A percentile compares a stretch with the other conserved stretches of the same genome.
These are phyloP conservation scores for Sphenopsis melanotis DNA, from an alignment of 2,797 vertebrate genomes.

Conservation along the genomic window DNA sequence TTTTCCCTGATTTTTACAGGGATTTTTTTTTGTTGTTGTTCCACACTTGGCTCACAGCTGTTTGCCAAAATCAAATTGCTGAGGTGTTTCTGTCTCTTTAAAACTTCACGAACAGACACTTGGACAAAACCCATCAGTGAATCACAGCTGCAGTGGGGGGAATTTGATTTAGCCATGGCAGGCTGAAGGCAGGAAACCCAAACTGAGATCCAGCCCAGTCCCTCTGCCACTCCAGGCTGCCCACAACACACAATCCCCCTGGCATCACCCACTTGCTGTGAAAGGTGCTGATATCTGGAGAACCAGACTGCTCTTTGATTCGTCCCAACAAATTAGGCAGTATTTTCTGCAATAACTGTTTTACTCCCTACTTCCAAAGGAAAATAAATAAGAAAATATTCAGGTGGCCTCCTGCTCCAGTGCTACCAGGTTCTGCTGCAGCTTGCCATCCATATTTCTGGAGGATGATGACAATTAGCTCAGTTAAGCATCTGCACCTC, in stretches of 20 bases:
- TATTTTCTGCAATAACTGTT: background rate
- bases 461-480: background rate
- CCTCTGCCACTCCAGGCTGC: background rate
- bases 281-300: background rate
- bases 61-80: conserved; percentile 72
- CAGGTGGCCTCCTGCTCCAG: background rate
- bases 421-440: background rate
- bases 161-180: background rate
- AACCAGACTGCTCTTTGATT: background rate
- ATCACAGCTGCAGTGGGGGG: conserved; percentile 2
- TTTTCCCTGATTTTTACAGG: conserved; percentile 73
- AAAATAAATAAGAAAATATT: background rate
- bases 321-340: background rate
- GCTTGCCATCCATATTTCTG: background rate
- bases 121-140: conserved; percentile 53
- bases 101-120: conserved; percentile 61
- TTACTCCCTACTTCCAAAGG: background rate
- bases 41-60: conserved; percentile 71
- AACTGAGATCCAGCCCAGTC: background rate
- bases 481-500: background rate
- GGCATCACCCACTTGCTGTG: background rate
- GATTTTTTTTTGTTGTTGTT: conserved; percentile 69
- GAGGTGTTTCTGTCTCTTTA: conserved; percentile 73
- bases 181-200: background rate
- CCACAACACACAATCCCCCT: background rate